Conservation (phyloP, 2,113 vertebrate species). For the Xiphias gladius region DNA sequence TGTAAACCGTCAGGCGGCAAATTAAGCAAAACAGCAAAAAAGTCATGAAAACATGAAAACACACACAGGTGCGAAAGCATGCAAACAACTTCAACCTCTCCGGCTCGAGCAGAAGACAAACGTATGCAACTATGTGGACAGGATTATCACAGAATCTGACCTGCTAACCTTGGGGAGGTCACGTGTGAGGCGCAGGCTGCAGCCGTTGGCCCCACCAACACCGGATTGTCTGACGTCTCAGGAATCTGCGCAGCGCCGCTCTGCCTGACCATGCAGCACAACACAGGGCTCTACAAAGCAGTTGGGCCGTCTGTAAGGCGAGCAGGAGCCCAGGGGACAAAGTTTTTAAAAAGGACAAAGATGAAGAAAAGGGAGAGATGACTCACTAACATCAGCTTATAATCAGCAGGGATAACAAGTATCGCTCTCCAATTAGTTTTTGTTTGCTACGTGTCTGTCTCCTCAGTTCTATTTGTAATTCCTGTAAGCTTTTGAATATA, state of each 20-base stretch:
- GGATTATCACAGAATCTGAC: constrained; percentile 79
- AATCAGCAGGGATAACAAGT: not conserved
- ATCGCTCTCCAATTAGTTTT: not conserved
- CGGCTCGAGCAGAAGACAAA: constrained; percentile 44
- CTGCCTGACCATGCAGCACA: constrained; percentile 61
- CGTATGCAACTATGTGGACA: constrained; percentile 59
- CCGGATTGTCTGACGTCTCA: constrained; percentile 74
- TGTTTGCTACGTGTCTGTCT: not conserved
- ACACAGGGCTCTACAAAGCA: constrained; percentile 9
- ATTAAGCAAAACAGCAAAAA: not conserved
- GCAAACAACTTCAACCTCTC: constrained; percentile 30
- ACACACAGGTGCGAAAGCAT: constrained; percentile 24
- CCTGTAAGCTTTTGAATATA: not conserved
- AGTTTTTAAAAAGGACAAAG: not conserved
- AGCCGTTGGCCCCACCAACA: constrained; percentile 53
- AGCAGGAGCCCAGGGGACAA: not conserved
- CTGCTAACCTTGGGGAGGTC: constrained; percentile 70
- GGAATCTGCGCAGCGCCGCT: constrained; percentile 69
- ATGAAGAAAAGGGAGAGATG: not conserved
- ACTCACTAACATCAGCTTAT: not conserved
- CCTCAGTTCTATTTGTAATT: not conserved
- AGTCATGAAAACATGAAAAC: constrained; percentile 8
- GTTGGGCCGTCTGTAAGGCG: constrained; percentile 1
- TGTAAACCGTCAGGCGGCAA: not conserved
- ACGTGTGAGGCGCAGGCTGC: constrained; percentile 67